A percentile compares a stretch with the other conserved stretches of the same genome.
Evolutionary conservation across 2,797 vertebrate genomes (phyloP).

Genomic region (Pseudocheirus occidentalis): DNA sequence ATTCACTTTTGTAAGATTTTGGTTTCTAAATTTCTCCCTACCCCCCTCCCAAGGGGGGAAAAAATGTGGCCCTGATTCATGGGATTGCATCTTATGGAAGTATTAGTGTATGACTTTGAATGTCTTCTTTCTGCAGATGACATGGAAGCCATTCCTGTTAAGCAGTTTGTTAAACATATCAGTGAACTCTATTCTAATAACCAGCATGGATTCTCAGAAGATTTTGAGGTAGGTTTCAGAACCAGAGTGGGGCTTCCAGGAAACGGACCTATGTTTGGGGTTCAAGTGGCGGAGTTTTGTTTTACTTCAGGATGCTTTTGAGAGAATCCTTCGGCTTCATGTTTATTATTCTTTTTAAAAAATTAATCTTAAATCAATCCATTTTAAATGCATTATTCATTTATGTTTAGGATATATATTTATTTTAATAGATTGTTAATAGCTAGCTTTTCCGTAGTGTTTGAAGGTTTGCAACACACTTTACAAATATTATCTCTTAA

Average conservation of each 20-base stretch:
- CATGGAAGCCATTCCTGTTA: constrained; percentile 97
- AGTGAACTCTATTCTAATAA: constrained; percentile 97
- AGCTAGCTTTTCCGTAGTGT: not conserved
- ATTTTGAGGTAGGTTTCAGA: constrained; percentile 93
- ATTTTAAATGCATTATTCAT: not conserved
- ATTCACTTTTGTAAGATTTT: too few relatives aligned
- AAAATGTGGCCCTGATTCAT: not conserved
- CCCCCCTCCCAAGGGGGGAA: too few relatives aligned
- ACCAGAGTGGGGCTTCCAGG: constrained; percentile 53
- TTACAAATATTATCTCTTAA: not conserved
- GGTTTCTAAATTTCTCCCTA: too few relatives aligned
- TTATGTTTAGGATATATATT: not conserved
- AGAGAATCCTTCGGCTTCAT: not conserved
- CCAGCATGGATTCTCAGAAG: constrained; percentile 96
- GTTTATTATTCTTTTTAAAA: not conserved
- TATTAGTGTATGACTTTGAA: constrained; percentile 58
- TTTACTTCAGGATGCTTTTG: not conserved
- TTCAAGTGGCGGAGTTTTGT: not conserved
- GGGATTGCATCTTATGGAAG: not conserved
- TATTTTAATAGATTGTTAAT: not conserved
- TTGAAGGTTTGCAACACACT: not conserved
- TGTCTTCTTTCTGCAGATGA: constrained; percentile 90
- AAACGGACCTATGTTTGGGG: constrained; percentile 5
- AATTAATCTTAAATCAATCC: not conserved
- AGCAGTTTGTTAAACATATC: constrained; percentile 97